Evolutionary conservation across 2,113 vertebrate species (phyloP), one percentile per base, ranked within the genome.

Genomic region (Trematocara nigrifrons): DNA sequence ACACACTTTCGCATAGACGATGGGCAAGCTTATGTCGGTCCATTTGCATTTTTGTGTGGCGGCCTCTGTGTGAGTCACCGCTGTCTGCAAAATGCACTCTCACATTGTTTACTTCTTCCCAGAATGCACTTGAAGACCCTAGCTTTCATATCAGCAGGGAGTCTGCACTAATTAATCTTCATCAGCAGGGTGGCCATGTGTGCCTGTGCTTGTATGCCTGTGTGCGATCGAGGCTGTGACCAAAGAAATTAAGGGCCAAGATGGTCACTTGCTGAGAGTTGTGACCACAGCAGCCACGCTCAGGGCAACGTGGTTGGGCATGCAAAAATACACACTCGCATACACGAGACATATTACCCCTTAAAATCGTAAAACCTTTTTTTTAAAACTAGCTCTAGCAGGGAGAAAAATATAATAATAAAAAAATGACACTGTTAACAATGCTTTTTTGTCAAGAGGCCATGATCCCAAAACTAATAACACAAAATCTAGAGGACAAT

Each of bases 121-220:
- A 81, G 85, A 89, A 91, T 88, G 69, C 79, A 87, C 57, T 82
- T 47, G 53, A 61, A 74, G 49, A 85, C 20, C 47, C 49, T 35
- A 13, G 33, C 53, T 90, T 90, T 87, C n/a, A 71, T 66, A 45
- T 78, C 87, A 86, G 86, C 80, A 57, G 84, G 92, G 82, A 64
- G 90, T 81, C 79, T 53, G 13, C 53, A 77, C 76, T 91, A 91
- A 93, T 94, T 90, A 91, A 92, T 87, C 59, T 86, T 33, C 40
- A 79, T 87, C 89, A 93, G 86, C 84, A 42, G 66, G 89, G 84
- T 57, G 64, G 49, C 81, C 26, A 3, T 47, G 31, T 80, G 83
- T 51, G n/a, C 61, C 12, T 29, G 61, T 80, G 20, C 40, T 16
- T 26, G 54, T 18, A 51, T 78, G 59, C 51, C 49, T 57, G 54